Conservation (phyloP, 2,113 vertebrate species). For the Rhegmatorhina hoffmannsi region DNA sequence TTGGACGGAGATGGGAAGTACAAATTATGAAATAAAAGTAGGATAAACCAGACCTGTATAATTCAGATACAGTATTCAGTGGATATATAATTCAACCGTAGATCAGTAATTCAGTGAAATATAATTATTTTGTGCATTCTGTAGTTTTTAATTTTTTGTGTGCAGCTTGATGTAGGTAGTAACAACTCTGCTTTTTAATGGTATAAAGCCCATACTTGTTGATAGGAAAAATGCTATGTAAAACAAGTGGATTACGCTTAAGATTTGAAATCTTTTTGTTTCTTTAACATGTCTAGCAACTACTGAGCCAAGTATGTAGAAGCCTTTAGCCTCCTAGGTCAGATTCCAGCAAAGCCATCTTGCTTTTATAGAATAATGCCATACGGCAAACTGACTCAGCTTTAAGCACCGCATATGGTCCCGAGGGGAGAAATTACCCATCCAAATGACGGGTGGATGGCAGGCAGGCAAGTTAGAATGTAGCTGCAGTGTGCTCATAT, state of each 20-base stretch:
- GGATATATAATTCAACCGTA: not conserved
- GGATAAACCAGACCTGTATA: not conserved
- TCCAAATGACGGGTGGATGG: conserved; percentile 44
- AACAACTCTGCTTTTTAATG: not conserved
- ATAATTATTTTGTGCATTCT: conserved; percentile 4
- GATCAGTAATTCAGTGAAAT: conserved; percentile 7
- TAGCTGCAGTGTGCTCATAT: conserved; percentile 45
- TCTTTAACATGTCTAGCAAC: conserved; percentile 58
- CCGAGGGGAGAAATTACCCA: conserved; percentile 34
- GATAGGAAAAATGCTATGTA: not conserved
- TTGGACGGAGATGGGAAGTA: not conserved
- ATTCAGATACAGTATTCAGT: not conserved
- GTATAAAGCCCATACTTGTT: not conserved
- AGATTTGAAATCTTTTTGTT: conserved; percentile 10
- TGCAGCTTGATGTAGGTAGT: not conserved
- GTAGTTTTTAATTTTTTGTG: not conserved
- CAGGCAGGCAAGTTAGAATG: conserved; percentile 44
- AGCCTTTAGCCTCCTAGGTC: conserved; percentile 51
- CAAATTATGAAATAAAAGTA: not conserved
- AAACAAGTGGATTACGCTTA: not conserved
- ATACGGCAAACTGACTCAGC: conserved; percentile 54
- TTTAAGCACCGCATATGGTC: conserved; percentile 44
- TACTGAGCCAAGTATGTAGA: conserved; percentile 33
- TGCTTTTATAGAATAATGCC: conserved; percentile 27
- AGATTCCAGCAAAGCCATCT: conserved; percentile 38